phyloP scores from a whole-genome alignment of 2,797 vertebrate species.

The Xenentodon cancila region DNA sequence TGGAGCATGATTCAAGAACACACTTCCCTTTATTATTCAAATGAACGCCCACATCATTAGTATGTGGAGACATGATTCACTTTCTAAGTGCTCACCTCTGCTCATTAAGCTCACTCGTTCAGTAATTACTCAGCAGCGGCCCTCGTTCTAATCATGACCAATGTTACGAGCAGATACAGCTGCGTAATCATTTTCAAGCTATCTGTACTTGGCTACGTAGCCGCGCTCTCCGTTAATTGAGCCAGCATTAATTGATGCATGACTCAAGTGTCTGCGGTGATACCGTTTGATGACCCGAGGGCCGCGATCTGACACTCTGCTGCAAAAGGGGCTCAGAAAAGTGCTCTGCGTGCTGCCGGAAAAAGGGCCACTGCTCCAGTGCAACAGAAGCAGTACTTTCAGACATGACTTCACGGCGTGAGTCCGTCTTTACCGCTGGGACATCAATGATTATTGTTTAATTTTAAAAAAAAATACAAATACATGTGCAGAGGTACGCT shows the following conservation, averaged over 20 bases:
- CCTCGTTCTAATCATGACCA: constrained; percentile 54
- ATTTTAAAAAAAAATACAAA: not conserved
- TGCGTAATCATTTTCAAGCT: constrained; percentile 49
- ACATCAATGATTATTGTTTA: constrained; percentile 31
- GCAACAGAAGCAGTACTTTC: constrained; percentile 24
- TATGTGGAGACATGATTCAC: constrained; percentile 56
- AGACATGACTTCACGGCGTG: constrained; percentile 18
- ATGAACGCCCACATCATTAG: constrained; percentile 61
- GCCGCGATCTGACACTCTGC: constrained; percentile 50
- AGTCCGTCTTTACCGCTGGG: constrained; percentile 35
- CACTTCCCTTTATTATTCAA: constrained; percentile 62
- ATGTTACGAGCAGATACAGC: constrained; percentile 49
- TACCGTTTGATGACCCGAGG: constrained; percentile 36
- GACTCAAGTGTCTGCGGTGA: constrained; percentile 46
- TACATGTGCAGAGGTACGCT: not conserved
- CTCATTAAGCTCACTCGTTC: constrained; percentile 63
- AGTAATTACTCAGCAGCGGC: constrained; percentile 59
- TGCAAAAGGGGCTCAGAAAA: constrained; percentile 48
- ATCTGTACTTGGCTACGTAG: constrained; percentile 43
- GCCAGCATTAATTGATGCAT: constrained; percentile 53
- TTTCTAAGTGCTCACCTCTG: constrained; percentile 63
- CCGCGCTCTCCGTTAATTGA: constrained; percentile 41
- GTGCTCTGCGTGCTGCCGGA: constrained; percentile 18
- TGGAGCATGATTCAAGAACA: constrained; percentile 60
- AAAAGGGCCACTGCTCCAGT: constrained; percentile 40